Evolutionary conservation across 2,888 invertebrate genomes (phyloP).

Genomic region (Caenorhabditis sp.): DNA sequence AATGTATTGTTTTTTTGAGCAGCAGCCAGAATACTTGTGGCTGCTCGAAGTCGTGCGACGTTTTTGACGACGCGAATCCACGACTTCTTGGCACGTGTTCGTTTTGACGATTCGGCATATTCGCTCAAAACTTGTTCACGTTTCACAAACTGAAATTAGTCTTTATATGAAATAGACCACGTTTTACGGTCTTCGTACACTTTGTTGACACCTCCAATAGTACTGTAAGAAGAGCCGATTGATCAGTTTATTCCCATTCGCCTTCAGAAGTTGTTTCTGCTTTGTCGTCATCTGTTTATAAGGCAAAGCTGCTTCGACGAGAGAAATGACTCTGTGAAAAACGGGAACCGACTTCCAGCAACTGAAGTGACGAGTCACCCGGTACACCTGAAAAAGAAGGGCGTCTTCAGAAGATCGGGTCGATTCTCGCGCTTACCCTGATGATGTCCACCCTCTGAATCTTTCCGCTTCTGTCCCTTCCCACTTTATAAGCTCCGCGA

Average conservation of each 20-base stretch:
- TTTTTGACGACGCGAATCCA: constrained; percentile 57
- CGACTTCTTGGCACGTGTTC: constrained; percentile 43
- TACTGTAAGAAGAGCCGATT: constrained; percentile 56
- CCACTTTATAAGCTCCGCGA: constrained; percentile 67
- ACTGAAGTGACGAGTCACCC: constrained; percentile 71
- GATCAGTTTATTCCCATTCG: constrained; percentile 51
- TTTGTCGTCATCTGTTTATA: constrained; percentile 46
- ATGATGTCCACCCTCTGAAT: constrained; percentile 53
- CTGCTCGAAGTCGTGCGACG: constrained; percentile 44
- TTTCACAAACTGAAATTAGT: constrained; percentile 22
- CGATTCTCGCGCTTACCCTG: constrained; percentile 12
- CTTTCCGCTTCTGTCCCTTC: constrained; percentile 59
- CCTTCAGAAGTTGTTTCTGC: constrained; percentile 46
- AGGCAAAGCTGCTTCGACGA: constrained; percentile 62
- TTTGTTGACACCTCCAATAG: constrained; percentile 53
- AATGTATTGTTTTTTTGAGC: constrained; percentile 32
- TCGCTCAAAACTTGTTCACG: constrained; percentile 48
- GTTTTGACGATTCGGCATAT: constrained; percentile 45
- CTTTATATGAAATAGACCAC: neutral
- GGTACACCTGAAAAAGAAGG: constrained; percentile 61
- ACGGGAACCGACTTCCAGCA: constrained; percentile 72
- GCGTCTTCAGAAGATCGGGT: neutral
- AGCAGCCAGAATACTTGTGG: constrained; percentile 40
- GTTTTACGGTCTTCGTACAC: constrained; percentile 4
- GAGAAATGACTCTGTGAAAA: constrained; percentile 75